Evolutionary conservation across 2,888 invertebrate genomes (phyloP).

Genomic region (Lathronympha strigana): DNA sequence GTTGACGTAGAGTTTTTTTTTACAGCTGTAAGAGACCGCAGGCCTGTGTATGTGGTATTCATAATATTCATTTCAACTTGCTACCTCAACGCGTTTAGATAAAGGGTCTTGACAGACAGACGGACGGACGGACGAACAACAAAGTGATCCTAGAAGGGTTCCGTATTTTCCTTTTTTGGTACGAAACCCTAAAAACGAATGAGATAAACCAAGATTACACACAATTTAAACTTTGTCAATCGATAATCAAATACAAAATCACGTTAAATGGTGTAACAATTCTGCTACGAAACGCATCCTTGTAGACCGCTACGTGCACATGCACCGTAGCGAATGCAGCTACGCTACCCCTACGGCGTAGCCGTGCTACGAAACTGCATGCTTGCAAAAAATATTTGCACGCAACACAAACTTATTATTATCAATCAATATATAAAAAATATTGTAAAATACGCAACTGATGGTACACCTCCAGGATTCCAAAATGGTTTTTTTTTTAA

Average conservation of each 20-base stretch:
- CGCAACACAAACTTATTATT: constrained; percentile 13
- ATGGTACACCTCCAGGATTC: neutral
- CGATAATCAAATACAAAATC: neutral
- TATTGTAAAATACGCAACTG: neutral
- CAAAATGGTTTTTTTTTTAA: neutral
- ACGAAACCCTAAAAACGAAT: too few relatives aligned
- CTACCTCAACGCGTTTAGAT: too few relatives aligned
- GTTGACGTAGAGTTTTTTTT: too few relatives aligned
- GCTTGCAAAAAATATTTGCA: constrained; percentile 61
- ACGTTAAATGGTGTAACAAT: constrained; percentile 1
- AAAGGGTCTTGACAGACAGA: too few relatives aligned
- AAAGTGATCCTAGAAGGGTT: too few relatives aligned
- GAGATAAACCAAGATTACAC: too few relatives aligned
- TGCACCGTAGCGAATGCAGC: constrained; percentile 79
- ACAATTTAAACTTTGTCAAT: too few relatives aligned
- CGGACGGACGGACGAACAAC: too few relatives aligned
- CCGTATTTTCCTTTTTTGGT: too few relatives aligned
- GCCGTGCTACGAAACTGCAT: constrained; percentile 76
- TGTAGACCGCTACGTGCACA: constrained; percentile 68
- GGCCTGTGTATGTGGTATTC: too few relatives aligned
- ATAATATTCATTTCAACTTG: too few relatives aligned
- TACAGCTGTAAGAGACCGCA: too few relatives aligned
- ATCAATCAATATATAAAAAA: neutral
- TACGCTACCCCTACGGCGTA: constrained; percentile 74
- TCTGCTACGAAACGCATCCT: constrained; percentile 52